phyloP scores from a whole-genome alignment of 2,797 vertebrate genomes.

The Geotrypetes seraphini region DNA sequence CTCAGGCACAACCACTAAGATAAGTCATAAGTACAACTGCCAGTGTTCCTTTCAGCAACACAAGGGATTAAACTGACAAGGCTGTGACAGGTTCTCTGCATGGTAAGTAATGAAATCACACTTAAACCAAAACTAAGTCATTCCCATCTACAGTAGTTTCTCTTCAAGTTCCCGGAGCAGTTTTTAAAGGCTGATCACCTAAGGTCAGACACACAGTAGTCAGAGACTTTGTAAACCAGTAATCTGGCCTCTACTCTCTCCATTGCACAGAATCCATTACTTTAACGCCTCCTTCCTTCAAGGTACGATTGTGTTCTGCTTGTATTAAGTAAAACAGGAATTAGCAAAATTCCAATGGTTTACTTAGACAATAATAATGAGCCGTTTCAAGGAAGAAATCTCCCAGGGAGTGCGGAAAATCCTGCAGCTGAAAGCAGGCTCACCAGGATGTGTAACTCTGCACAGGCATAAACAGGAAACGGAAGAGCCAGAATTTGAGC shows the following conservation, averaged over 20 bases:
- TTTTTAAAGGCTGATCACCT: conserved; percentile 18
- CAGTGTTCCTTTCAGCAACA: too few species aligned
- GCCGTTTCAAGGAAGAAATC: conserved; percentile 55
- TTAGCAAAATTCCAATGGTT: conserved; percentile 55
- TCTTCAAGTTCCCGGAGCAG: conserved; percentile 14
- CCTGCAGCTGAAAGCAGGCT: conserved; percentile 54
- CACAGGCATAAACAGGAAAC: conserved; percentile 80
- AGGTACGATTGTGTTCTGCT: conserved; percentile 37
- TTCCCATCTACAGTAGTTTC: conserved; percentile 6
- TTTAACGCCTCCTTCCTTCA: conserved; percentile 24
- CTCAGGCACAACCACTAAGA: too few species aligned
- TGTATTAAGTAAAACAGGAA: conserved; percentile 61
- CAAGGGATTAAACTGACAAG: background rate
- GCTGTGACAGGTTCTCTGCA: background rate
- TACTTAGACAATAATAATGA: conserved; percentile 53
- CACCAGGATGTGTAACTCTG: conserved; percentile 64
- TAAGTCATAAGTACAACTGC: too few species aligned
- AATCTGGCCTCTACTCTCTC: conserved; percentile 11
- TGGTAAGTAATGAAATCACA: conserved; percentile 3
- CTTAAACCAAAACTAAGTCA: conserved; percentile 4
- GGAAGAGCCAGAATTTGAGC: conserved; percentile 44
- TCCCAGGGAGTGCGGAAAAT: conserved; percentile 49
- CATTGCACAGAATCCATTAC: conserved; percentile 17
- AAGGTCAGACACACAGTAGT: conserved; percentile 20
- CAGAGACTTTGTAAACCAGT: conserved; percentile 4